A percentile compares a stretch with the other conserved stretches of the same genome.
Evolutionary conservation across 2,113 vertebrate genomes (phyloP).

Genomic region (Echinops telfairi): DNA sequence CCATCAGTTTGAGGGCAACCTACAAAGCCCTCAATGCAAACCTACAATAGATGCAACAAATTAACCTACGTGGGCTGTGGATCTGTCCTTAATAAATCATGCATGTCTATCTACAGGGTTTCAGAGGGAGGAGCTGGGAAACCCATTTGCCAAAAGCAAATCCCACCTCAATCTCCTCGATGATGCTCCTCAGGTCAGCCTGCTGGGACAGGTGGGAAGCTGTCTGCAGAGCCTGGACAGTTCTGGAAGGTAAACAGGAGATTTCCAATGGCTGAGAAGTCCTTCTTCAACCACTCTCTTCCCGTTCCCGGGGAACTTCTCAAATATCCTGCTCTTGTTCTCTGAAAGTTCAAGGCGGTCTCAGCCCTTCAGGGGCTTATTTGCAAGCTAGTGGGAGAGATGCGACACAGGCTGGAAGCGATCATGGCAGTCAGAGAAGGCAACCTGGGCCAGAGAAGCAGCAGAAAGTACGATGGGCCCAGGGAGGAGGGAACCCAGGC

Average conservation of each 20-base stretch:
- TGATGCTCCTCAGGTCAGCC: constrained; percentile 94
- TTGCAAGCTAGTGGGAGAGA: not conserved
- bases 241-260: constrained; percentile 86
- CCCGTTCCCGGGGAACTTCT: not conserved
- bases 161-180: constrained; percentile 98
- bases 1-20: not conserved
- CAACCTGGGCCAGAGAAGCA: not conserved
- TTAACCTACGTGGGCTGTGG: not conserved
- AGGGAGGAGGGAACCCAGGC: not conserved
- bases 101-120: not conserved
- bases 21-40: not conserved
- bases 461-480: not conserved
- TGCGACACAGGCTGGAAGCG: not conserved
- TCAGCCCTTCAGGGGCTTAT: not conserved
- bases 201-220: constrained; percentile 96
- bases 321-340: not conserved
- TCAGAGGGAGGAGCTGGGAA: constrained; percentile 36
- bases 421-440: not conserved
- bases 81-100: not conserved
- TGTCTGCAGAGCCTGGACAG: constrained; percentile 93
- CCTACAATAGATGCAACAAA: too few relatives aligned
- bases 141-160: not conserved
- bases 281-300: not conserved
- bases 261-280: constrained; percentile 72
- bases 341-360: not conserved